Percentiles rank a stretch among this genome's conserved stretches.
phyloP scores from a whole-genome alignment of 2,888 invertebrate species.

The Pyrgus malvae region DNA sequence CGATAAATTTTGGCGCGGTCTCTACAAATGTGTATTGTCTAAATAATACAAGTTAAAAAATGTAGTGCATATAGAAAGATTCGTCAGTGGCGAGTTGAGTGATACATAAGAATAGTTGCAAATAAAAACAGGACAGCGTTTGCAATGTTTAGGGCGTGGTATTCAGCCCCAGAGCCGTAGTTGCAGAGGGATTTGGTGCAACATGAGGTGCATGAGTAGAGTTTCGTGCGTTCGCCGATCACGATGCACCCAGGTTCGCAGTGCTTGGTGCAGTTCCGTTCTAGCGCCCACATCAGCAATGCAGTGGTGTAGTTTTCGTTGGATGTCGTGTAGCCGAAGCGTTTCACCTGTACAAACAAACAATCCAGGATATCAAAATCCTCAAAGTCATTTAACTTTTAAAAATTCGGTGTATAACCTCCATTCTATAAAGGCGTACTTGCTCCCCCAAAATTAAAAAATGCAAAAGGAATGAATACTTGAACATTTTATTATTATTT shows the following conservation, averaged over 20 bases:
- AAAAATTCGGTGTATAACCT: no score
- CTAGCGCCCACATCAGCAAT: slow-evolving; percentile 89
- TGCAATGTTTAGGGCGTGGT: slow-evolving; percentile 9
- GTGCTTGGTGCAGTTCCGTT: slow-evolving; percentile 90
- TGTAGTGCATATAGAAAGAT: not conserved
- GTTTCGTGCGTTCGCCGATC: slow-evolving; percentile 93
- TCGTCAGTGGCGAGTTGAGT: not conserved
- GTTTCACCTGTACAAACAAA: slow-evolving; percentile 84
- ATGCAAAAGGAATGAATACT: no score
- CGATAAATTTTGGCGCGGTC: no score
- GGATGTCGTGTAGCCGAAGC: slow-evolving; percentile 91
- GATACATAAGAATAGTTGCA: not conserved
- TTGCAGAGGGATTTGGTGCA: slow-evolving; percentile 91
- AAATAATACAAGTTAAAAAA: not conserved
- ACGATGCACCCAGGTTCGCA: slow-evolving; percentile 95
- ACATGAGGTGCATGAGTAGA: slow-evolving; percentile 93
- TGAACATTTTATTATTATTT: no score
- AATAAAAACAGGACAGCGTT: slow-evolving; percentile 3
- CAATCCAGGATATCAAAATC: not conserved
- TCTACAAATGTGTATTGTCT: not conserved
- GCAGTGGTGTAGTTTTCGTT: slow-evolving; percentile 89
- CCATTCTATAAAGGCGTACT: no score
- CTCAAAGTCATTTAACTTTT: no score
- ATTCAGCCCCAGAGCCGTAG: slow-evolving; percentile 81
- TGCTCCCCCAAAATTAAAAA: no score